Evolutionary conservation across 2,113 vertebrate species (phyloP).

Genomic region (Neodontobutis hainanensis): DNA sequence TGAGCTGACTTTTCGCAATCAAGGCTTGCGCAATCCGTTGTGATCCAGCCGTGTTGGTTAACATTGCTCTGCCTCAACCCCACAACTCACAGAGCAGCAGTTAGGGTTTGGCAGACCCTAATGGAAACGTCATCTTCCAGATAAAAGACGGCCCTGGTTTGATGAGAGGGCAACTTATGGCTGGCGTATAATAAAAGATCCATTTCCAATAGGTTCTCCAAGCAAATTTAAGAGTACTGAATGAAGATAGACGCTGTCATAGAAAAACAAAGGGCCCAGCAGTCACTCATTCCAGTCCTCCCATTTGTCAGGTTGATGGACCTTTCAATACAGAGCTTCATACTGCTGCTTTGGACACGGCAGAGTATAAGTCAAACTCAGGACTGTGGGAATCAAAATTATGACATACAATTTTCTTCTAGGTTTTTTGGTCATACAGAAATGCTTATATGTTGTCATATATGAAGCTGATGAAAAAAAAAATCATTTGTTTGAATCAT

Average conservation of each 20-base stretch:
- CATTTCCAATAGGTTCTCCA: slow-evolving; percentile 70
- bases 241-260: slow-evolving; percentile 72
- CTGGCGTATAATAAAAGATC: slow-evolving; percentile 69
- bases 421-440: slow-evolving; percentile 31
- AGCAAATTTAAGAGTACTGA: slow-evolving; percentile 67
- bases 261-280: slow-evolving; percentile 60
- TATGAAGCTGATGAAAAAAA: slow-evolving; percentile 30
- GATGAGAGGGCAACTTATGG: slow-evolving; percentile 72
- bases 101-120: slow-evolving; percentile 75
- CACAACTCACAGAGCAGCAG: slow-evolving; percentile 75
- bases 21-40: slow-evolving; percentile 37
- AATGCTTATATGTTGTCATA: slow-evolving; percentile 44
- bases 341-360: slow-evolving; percentile 35
- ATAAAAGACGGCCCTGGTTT: slow-evolving; percentile 70
- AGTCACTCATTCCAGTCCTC: slow-evolving; percentile 54
- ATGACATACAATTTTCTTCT: slow-evolving; percentile 33
- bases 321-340: slow-evolving; percentile 42
- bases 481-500: slow-evolving; percentile 11
- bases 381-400: slow-evolving; percentile 45
- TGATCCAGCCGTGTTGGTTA: slow-evolving; percentile 68
- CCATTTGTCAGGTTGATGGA: slow-evolving; percentile 55
- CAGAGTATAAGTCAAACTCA: slow-evolving; percentile 28
- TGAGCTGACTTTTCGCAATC: slow-evolving; percentile 44
- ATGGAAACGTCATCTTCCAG: slow-evolving; percentile 79
- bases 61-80: slow-evolving; percentile 62